Conservation (phyloP, 2,888 invertebrate species). For the Muschampia plurimacula region DNA sequence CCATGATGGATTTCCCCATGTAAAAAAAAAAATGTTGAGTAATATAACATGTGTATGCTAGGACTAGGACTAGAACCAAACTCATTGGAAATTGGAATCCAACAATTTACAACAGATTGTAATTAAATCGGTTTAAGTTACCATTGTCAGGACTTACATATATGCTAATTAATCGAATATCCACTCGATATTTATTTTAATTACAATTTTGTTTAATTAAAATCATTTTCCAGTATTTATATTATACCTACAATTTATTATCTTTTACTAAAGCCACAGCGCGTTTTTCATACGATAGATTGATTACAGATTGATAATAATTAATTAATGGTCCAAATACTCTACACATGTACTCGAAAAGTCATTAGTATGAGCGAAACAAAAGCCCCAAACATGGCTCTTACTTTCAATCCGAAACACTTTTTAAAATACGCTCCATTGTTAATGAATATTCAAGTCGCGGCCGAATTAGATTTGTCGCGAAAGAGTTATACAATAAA, state of each 20-base stretch:
- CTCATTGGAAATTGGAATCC: too few species aligned
- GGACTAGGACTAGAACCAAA: too few species aligned
- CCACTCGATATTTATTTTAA: not conserved
- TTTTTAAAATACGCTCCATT: conserved; percentile 37
- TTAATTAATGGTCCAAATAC: conserved; percentile 9
- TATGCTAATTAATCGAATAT: too few species aligned
- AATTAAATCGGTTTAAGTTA: too few species aligned
- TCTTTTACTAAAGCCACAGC: not conserved
- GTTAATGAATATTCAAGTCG: conserved; percentile 37
- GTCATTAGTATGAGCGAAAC: conserved; percentile 24
- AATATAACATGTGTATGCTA: too few species aligned
- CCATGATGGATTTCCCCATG: too few species aligned
- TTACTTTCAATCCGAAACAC: conserved; percentile 35
- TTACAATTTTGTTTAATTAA: not conserved
- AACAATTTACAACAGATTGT: too few species aligned
- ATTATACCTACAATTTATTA: not conserved
- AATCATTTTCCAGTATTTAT: not conserved
- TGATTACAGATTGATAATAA: conserved; percentile 13
- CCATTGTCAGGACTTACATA: too few species aligned
- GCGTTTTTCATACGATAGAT: conserved; percentile 10
- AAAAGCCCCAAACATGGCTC: conserved; percentile 21
- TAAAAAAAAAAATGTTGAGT: too few species aligned
- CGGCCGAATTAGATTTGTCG: conserved; percentile 40
- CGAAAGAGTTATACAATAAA: conserved; percentile 34
- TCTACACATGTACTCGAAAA: not conserved